Conservation (phyloP, 1,140 invertebrate species). For the Copidosoma floridanum region DNA sequence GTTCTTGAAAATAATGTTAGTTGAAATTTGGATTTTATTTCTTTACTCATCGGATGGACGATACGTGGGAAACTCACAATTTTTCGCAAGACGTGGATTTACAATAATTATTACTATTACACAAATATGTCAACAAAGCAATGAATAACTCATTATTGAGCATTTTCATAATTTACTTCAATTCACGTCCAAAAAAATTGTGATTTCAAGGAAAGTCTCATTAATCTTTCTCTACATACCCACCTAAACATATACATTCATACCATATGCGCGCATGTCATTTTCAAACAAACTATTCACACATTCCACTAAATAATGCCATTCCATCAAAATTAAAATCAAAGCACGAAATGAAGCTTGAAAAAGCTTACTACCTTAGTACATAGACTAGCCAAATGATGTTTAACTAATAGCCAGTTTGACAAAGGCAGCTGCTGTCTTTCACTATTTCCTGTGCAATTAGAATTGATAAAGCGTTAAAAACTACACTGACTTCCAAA, state of each 20-base stretch:
- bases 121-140: no score
- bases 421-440: no score
- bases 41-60: not conserved
- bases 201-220: slow-evolving; percentile 10
- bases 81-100: not conserved
- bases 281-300: not conserved
- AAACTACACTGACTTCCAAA: no score
- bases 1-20: not conserved
- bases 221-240: not conserved
- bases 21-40: slow-evolving; percentile 5
- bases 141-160: no score
- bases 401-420: no score
- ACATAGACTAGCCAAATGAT: no score
- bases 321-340: slow-evolving; percentile 33
- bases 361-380: no score
- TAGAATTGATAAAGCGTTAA: no score
- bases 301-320: slow-evolving; percentile 9
- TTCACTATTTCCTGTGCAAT: no score
- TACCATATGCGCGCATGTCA: not conserved
- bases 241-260: not conserved
- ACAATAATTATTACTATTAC: not conserved
- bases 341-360: no score
- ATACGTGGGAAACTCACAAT: slow-evolving; percentile 3
- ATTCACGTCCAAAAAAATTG: slow-evolving; percentile 4
- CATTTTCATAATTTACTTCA: no score